phyloP scores from a whole-genome alignment of 2,888 invertebrate species.

The Synergus laeviventris region DNA sequence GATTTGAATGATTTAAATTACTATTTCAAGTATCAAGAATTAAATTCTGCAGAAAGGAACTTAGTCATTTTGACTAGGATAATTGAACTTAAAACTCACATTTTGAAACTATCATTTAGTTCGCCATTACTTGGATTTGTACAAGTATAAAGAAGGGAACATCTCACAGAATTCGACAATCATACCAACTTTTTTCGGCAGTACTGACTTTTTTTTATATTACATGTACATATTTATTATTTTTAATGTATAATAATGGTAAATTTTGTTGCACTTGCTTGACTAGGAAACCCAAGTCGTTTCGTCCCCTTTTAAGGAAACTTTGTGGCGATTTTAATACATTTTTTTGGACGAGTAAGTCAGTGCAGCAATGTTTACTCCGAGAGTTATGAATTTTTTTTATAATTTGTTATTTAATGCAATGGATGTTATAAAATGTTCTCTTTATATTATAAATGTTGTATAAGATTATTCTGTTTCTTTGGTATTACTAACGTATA shows the following conservation, averaged over 20 bases:
- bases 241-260: conserved; percentile 64
- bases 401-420: conserved; percentile 76
- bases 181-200: conserved; percentile 67
- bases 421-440: conserved; percentile 73
- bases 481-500: conserved; percentile 73
- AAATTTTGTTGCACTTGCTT: conserved; percentile 59
- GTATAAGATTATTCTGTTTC: conserved; percentile 71
- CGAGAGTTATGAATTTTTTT: conserved; percentile 68
- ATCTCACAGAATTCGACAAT: conserved; percentile 66
- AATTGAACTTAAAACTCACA: background rate
- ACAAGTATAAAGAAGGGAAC: conserved; percentile 31
- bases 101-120: conserved; percentile 4
- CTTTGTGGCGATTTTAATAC: background rate
- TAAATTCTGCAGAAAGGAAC: conserved; percentile 4
- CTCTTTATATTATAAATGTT: conserved; percentile 71
- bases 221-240: conserved; percentile 74
- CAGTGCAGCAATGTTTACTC: conserved; percentile 57
- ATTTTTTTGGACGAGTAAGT: conserved; percentile 47
- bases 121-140: conserved; percentile 29
- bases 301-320: conserved; percentile 11
- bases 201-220: conserved; percentile 68
- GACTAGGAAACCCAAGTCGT: conserved; percentile 7
- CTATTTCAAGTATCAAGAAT: background rate
- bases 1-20: conserved; percentile 3
- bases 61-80: background rate